Conservation (phyloP, 2,113 vertebrate genomes). For the Gadus macrocephalus region DNA sequence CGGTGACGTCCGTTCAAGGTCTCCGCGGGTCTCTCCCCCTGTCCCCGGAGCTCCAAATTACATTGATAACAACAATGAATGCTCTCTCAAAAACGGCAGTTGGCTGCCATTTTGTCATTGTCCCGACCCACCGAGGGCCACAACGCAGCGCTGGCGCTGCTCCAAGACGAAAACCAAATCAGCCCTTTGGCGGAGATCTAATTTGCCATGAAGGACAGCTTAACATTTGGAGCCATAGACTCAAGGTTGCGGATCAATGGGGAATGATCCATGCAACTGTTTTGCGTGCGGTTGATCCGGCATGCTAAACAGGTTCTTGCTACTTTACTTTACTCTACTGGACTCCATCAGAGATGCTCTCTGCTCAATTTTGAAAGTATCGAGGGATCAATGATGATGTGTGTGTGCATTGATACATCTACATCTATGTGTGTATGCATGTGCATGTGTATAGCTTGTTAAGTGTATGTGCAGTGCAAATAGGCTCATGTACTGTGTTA, state of each 20-base stretch:
- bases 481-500: not conserved
- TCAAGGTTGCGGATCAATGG: not conserved
- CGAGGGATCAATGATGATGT: no score
- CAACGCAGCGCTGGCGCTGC: not conserved
- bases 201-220: not conserved
- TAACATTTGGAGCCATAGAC: not conserved
- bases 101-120: not conserved
- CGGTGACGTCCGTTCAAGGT: not conserved
- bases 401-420: no score
- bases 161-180: not conserved
- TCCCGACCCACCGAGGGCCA: not conserved
- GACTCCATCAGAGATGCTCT: not conserved
- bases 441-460: no score
- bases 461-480: no score
- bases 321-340: not conserved
- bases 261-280: not conserved
- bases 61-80: conserved; percentile 1
- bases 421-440: no score
- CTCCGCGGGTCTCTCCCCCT: not conserved
- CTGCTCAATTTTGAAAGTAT: no score
- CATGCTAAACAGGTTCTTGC: not conserved
- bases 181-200: not conserved
- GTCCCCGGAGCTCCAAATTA: not conserved
- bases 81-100: not conserved
- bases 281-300: not conserved